Evolutionary conservation across 2,888 invertebrate genomes (phyloP).

Genomic region (Sycophila texana): DNA sequence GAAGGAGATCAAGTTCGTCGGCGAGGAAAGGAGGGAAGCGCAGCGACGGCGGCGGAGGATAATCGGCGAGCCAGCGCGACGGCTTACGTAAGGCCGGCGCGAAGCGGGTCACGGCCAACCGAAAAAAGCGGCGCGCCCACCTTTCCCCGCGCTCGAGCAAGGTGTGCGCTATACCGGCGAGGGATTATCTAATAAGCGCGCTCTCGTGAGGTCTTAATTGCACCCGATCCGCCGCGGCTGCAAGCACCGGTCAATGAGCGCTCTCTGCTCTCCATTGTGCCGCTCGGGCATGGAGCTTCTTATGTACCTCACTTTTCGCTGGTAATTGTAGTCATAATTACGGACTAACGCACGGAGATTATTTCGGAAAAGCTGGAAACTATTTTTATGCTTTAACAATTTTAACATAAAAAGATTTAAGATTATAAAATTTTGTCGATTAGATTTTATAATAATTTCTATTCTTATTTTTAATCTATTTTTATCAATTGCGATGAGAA

Average conservation of each 20-base stretch:
- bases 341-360: too few relatives aligned
- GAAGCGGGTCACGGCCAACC: conserved; percentile 71
- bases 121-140: conserved; percentile 62
- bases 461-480: too few relatives aligned
- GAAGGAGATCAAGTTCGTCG: not conserved
- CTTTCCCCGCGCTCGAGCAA: conserved; percentile 58
- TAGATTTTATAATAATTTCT: too few relatives aligned
- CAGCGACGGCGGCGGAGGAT: conserved; percentile 25
- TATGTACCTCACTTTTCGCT: too few relatives aligned
- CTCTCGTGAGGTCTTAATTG: conserved; percentile 31
- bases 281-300: too few relatives aligned
- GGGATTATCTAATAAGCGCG: conserved; percentile 31
- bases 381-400: too few relatives aligned
- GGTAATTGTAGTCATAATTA: too few relatives aligned
- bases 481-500: too few relatives aligned
- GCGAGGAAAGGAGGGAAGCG: not conserved
- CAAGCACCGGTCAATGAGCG: conserved; percentile 13
- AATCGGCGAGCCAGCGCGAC: conserved; percentile 38
- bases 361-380: too few relatives aligned
- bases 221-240: not conserved
- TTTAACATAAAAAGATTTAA: too few relatives aligned
- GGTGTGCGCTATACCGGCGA: not conserved
- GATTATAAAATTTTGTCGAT: too few relatives aligned
- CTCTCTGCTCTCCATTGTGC: not conserved
- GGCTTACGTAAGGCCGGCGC: conserved; percentile 62